A percentile compares a stretch with the other conserved stretches of the same genome.
phyloP scores from a whole-genome alignment of 2,888 invertebrate species.

The Cerastoderma edule region DNA sequence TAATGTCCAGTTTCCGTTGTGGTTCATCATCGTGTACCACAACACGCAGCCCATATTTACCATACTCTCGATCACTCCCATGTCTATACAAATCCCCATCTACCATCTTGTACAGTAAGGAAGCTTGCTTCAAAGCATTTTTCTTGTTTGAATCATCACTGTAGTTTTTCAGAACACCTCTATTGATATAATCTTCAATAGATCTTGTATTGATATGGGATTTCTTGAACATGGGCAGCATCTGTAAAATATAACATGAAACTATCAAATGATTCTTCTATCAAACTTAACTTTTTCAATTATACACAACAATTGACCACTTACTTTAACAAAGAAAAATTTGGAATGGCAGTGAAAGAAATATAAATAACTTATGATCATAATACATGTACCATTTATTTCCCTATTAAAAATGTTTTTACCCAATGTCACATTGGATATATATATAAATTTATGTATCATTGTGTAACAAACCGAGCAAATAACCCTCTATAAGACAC shows the following conservation, averaged over 20 bases:
- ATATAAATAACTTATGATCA: too few relatives aligned
- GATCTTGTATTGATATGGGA: conserved; percentile 39
- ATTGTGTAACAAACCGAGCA: too few relatives aligned
- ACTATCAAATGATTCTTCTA: too few relatives aligned
- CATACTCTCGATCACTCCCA: conserved; percentile 48
- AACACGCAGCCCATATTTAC: conserved; percentile 40
- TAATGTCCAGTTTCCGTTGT: conserved; percentile 44
- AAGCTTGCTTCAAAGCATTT: conserved; percentile 51
- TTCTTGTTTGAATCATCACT: conserved; percentile 44
- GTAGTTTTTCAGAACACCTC: conserved; percentile 32
- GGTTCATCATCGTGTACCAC: conserved; percentile 55
- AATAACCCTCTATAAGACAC: too few relatives aligned
- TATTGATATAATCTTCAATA: conserved; percentile 36
- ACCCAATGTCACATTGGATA: too few relatives aligned
- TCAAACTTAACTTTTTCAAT: too few relatives aligned
- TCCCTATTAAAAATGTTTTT: too few relatives aligned
- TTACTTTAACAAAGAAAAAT: too few relatives aligned
- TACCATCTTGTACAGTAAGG: conserved; percentile 34
- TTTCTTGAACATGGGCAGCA: conserved; percentile 46
- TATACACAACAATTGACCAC: too few relatives aligned
- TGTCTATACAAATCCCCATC: conserved; percentile 48
- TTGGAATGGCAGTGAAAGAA: too few relatives aligned
- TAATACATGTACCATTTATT: too few relatives aligned
- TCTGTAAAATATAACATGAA: conserved; percentile 11
- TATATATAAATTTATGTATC: too few relatives aligned